A percentile compares a stretch with the other conserved stretches of the same genome.
Evolutionary conservation across 2,888 invertebrate genomes (phyloP).

Genomic region (Apamea anceps): DNA sequence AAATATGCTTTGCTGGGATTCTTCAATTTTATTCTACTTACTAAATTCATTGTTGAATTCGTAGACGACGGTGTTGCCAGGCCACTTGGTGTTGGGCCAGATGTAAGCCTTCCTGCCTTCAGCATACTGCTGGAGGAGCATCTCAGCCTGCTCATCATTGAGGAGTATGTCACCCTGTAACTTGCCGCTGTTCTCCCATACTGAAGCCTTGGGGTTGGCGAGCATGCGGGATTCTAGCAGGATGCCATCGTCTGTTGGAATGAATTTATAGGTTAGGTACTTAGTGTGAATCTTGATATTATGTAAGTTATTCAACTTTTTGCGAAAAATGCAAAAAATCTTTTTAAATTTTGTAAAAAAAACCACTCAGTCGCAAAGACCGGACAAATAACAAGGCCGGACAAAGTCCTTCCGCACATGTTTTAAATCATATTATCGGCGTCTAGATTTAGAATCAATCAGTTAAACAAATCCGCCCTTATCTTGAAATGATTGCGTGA

Average conservation of each 20-base stretch:
- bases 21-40: conserved; percentile 37
- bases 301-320: not conserved
- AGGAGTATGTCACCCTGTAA: conserved; percentile 79
- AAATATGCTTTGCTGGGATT: not conserved
- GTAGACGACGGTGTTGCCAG: conserved; percentile 69
- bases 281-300: not conserved
- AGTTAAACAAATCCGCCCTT: conserved; percentile 10
- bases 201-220: conserved; percentile 63
- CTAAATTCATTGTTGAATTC: conserved; percentile 73
- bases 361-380: not conserved
- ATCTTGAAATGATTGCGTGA: conserved; percentile 7
- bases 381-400: not conserved
- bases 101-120: conserved; percentile 73
- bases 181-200: conserved; percentile 77
- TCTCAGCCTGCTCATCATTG: conserved; percentile 71
- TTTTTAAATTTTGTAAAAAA: not conserved
- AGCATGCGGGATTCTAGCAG: conserved; percentile 66
- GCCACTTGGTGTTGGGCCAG: conserved; percentile 75
- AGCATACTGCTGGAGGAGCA: conserved; percentile 71
- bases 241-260: conserved; percentile 63
- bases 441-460: conserved; percentile 9
- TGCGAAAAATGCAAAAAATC: not conserved
- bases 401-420: not conserved
- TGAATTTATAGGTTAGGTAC: not conserved
- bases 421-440: not conserved